These are phyloP conservation scores for Rhynchophorus ferrugineus DNA, from an alignment of 1,140 invertebrate genomes.

Conservation along the genomic window DNA sequence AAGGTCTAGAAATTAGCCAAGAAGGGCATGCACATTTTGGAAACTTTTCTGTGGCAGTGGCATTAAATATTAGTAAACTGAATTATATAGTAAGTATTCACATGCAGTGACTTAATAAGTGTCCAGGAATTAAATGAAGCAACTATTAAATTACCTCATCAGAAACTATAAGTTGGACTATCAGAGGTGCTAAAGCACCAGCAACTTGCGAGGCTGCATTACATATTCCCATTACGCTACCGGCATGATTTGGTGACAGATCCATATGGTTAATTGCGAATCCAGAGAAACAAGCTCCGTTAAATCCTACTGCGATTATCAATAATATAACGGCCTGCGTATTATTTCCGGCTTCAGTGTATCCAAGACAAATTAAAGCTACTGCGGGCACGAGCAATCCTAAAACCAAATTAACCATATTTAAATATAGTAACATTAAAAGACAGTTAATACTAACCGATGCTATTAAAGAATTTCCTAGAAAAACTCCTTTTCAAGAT, in stretches of 20 bases:
- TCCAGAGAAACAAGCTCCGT: constrained; percentile 64
- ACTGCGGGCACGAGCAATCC: constrained; percentile 50
- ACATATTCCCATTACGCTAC: constrained; percentile 64
- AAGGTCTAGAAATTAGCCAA: too few species aligned
- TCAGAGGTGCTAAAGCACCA: constrained; percentile 59
- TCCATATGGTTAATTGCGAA: constrained; percentile 60
- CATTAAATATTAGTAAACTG: too few species aligned
- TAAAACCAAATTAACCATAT: constrained; percentile 22
- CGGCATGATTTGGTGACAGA: constrained; percentile 61
- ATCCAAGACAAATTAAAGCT: constrained; percentile 49
- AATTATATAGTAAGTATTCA: too few species aligned
- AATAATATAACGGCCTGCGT: constrained; percentile 52
- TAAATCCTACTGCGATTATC: constrained; percentile 61
- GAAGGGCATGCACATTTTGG: too few species aligned
- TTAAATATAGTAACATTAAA: constrained; percentile 43
- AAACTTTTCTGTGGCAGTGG: too few species aligned
- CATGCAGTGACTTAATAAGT: too few species aligned
- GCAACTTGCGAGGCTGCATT: constrained; percentile 64
- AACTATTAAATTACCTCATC: too few species aligned
- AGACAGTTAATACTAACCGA: constrained; percentile 43
- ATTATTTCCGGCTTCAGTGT: constrained; percentile 1
- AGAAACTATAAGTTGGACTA: constrained; percentile 37
- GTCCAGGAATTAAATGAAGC: too few species aligned
- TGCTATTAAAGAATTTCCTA: constrained; percentile 57
- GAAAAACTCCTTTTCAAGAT: constrained; percentile 44